Conservation (phyloP, 2,797 vertebrate genomes). For the Allobates femoralis region DNA sequence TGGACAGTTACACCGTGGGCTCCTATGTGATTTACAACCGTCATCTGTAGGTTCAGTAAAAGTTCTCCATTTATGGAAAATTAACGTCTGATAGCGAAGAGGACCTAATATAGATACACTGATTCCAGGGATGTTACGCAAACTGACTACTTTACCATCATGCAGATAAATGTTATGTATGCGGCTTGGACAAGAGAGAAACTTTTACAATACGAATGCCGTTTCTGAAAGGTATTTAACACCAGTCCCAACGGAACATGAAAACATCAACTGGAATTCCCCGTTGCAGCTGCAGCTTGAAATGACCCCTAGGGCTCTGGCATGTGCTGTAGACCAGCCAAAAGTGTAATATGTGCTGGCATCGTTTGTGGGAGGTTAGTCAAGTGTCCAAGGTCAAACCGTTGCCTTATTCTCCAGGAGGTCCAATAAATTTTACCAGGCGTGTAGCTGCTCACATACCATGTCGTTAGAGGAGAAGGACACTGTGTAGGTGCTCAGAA, state of each 20-base stretch:
- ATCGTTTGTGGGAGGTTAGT: constrained; percentile 53
- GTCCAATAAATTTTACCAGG: constrained; percentile 47
- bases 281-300: constrained; percentile 42
- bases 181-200: constrained; percentile 8
- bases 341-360: constrained; percentile 59
- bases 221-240: constrained; percentile 56
- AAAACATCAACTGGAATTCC: constrained; percentile 56
- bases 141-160: constrained; percentile 9
- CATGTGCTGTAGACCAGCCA: constrained; percentile 51
- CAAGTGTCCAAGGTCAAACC: constrained; percentile 59
- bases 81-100: not conserved
- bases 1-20: not conserved
- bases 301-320: constrained; percentile 51
- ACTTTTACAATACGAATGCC: constrained; percentile 37
- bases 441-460: constrained; percentile 35
- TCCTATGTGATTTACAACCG: not conserved
- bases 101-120: constrained; percentile 9
- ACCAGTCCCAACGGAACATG: constrained; percentile 36
- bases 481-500: constrained; percentile 54
- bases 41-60: constrained; percentile 10
- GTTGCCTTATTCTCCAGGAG: constrained; percentile 50
- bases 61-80: constrained; percentile 34
- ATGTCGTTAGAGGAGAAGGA: constrained; percentile 53
- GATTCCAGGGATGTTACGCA: constrained; percentile 26
- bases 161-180: constrained; percentile 20